Base-by-base conservation (phyloP, 2,888 invertebrate species). In the Gymnoscelis rufifasciata region DNA sequence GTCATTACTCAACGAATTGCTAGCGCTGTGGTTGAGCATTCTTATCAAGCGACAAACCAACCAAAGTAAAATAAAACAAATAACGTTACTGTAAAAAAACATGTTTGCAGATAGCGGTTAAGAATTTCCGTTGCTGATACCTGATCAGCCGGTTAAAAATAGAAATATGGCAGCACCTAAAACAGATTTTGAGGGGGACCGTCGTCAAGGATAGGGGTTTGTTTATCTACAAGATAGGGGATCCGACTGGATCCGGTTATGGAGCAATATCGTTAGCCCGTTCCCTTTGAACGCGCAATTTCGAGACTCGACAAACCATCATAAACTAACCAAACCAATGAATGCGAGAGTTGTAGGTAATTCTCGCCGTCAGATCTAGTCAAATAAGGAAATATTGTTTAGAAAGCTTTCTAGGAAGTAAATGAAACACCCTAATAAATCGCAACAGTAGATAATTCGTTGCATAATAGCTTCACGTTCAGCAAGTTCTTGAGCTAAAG, bases 381-480 rank as follows among this genome's bases (percentile, higher is more conserved):
- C 10, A 15, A 31, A 27, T 19, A 35, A 19, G 33, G 36, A 43
- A 36, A 43, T 42, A 36, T 36, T 36, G 19, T 36, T 28, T 36
- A 19, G 36, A 43, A 36, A 36, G 42, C 28, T 14, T 41, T 26
- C 14, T 19, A 27, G 27, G 35, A 42, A 35, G 26, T 26, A 15
- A 27, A 26, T 19, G 35, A 35, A 33, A 41, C 26, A 3, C 13
- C 11, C 27, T 27, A n/a, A 42, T 35, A 35, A 42, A 42, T 35
- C 15, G 14, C 15, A 19, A 19, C 11, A 35, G 15, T 35, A 15
- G 14, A 35, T 35, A 35, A 35, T 35, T 7, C 3, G 23, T 47
- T 41, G 33, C 41, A 38, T 44, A 38, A 49, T 29, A 33, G 24
- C 37, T 31, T 44, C 38, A 39, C 35, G 31, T 44, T 40, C 43